Conservation (phyloP, 2,113 vertebrate genomes). For the Felis chaus region DNA sequence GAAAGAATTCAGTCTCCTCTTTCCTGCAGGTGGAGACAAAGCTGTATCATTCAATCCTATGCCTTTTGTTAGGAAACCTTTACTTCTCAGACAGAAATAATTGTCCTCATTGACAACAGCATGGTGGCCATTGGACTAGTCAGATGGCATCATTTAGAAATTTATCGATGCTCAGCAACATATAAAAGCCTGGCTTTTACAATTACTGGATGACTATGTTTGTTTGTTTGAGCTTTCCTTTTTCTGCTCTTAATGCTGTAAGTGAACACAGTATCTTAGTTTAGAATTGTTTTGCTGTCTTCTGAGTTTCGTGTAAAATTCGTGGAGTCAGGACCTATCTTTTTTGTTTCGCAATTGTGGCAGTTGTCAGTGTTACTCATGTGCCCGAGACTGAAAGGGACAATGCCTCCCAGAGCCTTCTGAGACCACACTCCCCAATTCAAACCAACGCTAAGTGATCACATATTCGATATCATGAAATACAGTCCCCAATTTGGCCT, state of each 20-base stretch:
- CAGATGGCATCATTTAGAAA: neutral
- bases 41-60: slow-evolving; percentile 15
- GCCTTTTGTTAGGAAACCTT: slow-evolving; percentile 23
- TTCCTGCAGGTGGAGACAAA: slow-evolving; percentile 80
- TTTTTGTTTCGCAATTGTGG: neutral
- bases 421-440: neutral
- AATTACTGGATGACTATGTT: neutral
- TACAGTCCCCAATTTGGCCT: neutral
- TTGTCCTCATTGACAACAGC: neutral
- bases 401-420: neutral
- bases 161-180: neutral
- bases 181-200: neutral
- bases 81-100: neutral
- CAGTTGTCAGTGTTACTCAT: neutral
- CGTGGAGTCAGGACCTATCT: neutral
- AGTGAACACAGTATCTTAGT: neutral
- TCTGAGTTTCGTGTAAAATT: neutral
- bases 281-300: neutral
- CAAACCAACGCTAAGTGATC: neutral
- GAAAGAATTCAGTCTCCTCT: slow-evolving; percentile 26
- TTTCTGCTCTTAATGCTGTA: neutral
- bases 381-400: neutral
- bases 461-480: neutral
- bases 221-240: neutral
- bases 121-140: neutral